phyloP scores from a whole-genome alignment of 2,888 invertebrate species.

The Clitarchus hookeri region DNA sequence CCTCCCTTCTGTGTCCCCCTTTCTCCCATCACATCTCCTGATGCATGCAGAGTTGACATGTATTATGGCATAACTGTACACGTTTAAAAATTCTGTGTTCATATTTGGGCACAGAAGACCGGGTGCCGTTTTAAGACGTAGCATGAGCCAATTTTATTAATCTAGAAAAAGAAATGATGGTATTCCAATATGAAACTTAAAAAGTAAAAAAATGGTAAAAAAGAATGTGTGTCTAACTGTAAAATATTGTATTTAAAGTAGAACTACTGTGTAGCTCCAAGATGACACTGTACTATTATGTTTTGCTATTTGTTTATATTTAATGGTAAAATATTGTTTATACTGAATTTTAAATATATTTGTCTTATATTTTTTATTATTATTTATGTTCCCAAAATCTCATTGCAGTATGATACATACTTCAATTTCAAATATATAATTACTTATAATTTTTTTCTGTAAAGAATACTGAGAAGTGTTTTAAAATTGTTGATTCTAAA shows the following conservation, averaged over 20 bases:
- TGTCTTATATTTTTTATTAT: not conserved
- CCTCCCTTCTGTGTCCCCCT: too few species aligned
- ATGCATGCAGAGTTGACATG: not conserved
- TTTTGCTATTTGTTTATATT: constrained; percentile 5
- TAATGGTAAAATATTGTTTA: not conserved
- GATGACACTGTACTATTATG: constrained; percentile 17
- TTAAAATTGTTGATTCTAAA: not conserved
- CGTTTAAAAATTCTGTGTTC: not conserved
- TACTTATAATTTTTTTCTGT: not conserved
- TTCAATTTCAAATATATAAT: constrained; percentile 19
- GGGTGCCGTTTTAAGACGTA: not conserved
- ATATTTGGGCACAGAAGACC: not conserved
- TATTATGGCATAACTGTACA: not conserved
- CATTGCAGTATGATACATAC: constrained; percentile 11
- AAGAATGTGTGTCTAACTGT: constrained; percentile 54
- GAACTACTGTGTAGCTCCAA: constrained; percentile 43
- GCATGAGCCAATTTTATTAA: not conserved
- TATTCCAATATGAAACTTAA: not conserved
- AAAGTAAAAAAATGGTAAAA: not conserved
- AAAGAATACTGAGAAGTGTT: not conserved
- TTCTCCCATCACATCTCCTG: too few species aligned
- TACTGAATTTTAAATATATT: not conserved
- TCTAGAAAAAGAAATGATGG: not conserved
- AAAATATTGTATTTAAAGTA: constrained; percentile 55
- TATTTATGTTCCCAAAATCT: constrained; percentile 19